phyloP scores from a whole-genome alignment of 1,140 invertebrate species.

The Vanessa atalanta region DNA sequence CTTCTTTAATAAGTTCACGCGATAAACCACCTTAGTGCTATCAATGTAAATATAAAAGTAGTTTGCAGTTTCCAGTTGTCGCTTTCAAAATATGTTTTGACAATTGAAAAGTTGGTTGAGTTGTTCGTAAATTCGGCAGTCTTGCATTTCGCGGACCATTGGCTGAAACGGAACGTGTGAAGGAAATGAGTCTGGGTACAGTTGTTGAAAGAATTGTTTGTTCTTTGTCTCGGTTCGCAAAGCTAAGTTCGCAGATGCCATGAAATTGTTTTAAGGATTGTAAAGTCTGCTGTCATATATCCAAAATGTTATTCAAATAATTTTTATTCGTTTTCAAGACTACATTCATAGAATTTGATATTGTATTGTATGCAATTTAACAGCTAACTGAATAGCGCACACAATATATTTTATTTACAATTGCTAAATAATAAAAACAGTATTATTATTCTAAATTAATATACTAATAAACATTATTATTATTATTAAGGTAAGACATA shows the following conservation, averaged over 20 bases:
- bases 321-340: neutral
- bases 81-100: neutral
- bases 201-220: slow-evolving; percentile 19
- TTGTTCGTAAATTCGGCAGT: slow-evolving; percentile 39
- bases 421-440: neutral
- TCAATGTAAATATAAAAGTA: neutral
- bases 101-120: slow-evolving; percentile 30
- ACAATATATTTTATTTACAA: too few species aligned
- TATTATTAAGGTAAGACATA: neutral
- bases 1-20: neutral
- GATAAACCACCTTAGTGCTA: neutral
- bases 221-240: slow-evolving; percentile 28
- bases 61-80: neutral
- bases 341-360: neutral
- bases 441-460: neutral
- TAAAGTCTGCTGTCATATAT: slow-evolving; percentile 9
- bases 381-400: neutral
- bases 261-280: slow-evolving; percentile 13
- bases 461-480: neutral
- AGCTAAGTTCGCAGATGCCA: slow-evolving; percentile 28
- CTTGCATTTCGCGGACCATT: slow-evolving; percentile 56
- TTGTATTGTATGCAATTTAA: neutral
- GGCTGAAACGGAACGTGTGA: slow-evolving; percentile 39
- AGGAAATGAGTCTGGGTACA: slow-evolving; percentile 33
- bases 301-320: neutral